Conservation (phyloP, 1,140 invertebrate species). For the Centruroides vittatus region DNA sequence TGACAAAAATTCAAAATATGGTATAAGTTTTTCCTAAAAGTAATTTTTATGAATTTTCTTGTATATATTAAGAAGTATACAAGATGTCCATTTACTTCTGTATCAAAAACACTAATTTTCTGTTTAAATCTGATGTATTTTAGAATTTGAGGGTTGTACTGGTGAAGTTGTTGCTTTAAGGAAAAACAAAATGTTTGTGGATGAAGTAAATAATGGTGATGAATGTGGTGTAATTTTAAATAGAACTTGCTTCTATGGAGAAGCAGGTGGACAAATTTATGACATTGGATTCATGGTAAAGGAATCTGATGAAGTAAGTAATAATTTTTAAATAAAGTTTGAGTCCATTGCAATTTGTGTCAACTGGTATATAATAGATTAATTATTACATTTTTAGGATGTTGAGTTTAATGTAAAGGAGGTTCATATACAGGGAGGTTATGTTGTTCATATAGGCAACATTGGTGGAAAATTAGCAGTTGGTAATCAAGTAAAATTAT, state of each 20-base stretch:
- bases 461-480: conserved; percentile 57
- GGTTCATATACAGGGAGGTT: conserved; percentile 91
- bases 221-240: conserved; percentile 89
- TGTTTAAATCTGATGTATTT: not conserved
- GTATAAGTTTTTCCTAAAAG: conserved; percentile 21
- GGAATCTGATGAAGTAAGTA: conserved; percentile 52
- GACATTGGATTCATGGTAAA: conserved; percentile 93
- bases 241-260: conserved; percentile 78
- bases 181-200: conserved; percentile 69
- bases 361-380: too few relatives aligned
- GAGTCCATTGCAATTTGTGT: too few relatives aligned
- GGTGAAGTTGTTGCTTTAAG: conserved; percentile 44
- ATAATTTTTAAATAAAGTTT: not conserved
- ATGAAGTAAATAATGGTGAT: conserved; percentile 63
- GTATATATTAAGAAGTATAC: not conserved
- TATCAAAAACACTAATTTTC: not conserved
- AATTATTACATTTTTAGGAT: conserved; percentile 30
- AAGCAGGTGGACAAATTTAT: conserved; percentile 96
- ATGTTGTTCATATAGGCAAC: conserved; percentile 79
- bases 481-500: conserved; percentile 69
- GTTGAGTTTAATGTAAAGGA: conserved; percentile 88
- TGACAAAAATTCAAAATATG: conserved; percentile 46
- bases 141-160: conserved; percentile 34
- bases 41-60: not conserved
- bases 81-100: not conserved